Evolutionary conservation across 2,113 vertebrate genomes (phyloP).

Genomic region (Aegotheles bennettii): DNA sequence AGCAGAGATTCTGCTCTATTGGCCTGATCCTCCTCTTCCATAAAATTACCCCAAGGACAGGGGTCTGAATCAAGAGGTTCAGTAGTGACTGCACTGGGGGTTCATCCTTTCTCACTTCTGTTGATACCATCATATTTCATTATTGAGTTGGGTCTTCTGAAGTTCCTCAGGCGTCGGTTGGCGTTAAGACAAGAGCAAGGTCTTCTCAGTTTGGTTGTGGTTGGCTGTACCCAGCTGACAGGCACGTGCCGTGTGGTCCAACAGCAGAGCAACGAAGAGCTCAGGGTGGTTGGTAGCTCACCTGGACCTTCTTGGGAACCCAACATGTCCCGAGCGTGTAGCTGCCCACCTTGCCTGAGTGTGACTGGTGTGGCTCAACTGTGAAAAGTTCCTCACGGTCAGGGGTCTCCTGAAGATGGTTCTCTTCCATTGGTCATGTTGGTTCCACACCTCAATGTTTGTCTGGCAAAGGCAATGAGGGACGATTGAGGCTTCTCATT

Average conservation of each 20-base stretch:
- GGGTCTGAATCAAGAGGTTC: neutral
- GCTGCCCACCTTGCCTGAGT: no score
- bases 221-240: neutral
- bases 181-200: neutral
- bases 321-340: fast-evolving
- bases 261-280: neutral
- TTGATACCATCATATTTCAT: neutral
- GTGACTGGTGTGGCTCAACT: neutral
- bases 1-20: neutral
- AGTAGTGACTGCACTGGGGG: neutral
- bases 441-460: neutral
- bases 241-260: fast-evolving
- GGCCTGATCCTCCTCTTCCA: neutral
- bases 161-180: neutral
- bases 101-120: neutral
- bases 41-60: neutral
- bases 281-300: neutral
- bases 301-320: neutral
- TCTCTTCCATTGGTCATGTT: neutral
- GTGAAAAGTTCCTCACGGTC: neutral
- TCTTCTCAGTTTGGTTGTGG: neutral
- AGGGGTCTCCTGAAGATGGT: neutral
- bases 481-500: neutral
- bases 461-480: neutral
- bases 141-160: neutral